These are phyloP conservation scores for Phaonia tiefii DNA, from an alignment of 2,888 invertebrate species.

Conservation along the genomic window DNA sequence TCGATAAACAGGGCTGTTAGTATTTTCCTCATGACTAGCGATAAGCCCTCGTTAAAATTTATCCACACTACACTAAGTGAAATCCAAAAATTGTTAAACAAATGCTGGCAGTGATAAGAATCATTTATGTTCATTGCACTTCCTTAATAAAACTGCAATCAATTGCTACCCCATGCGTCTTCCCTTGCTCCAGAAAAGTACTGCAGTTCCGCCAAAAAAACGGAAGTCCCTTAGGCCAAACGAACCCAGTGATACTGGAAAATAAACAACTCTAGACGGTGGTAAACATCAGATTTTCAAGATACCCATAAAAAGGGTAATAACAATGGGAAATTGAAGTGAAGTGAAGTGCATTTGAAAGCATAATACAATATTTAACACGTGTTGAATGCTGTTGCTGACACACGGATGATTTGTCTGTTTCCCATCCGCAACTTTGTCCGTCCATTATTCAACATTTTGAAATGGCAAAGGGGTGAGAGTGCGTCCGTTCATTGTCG, in stretches of 20 bases:
- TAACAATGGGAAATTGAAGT: slow-evolving; percentile 39
- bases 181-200: no score
- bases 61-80: no score
- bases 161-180: background rate
- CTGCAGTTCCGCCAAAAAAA: slow-evolving; percentile 1
- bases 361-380: slow-evolving; percentile 55
- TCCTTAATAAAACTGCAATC: slow-evolving; percentile 54
- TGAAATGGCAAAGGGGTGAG: slow-evolving; percentile 47
- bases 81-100: background rate
- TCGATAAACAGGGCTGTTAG: no score
- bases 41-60: no score
- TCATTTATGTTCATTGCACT: slow-evolving; percentile 42
- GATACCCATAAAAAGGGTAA: slow-evolving; percentile 12
- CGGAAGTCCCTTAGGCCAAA: slow-evolving; percentile 64
- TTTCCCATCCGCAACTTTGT: slow-evolving; percentile 1
- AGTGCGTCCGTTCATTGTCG: slow-evolving; percentile 9
- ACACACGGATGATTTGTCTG: slow-evolving; percentile 38
- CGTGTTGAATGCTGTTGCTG: slow-evolving; percentile 60
- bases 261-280: background rate
- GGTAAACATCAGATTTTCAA: slow-evolving; percentile 6
- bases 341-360: slow-evolving; percentile 52
- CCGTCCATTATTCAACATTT: background rate
- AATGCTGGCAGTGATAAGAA: slow-evolving; percentile 38
- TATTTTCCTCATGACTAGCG: no score
- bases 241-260: background rate